Evolutionary conservation across 2,797 vertebrate genomes (phyloP), one percentile per base, ranked within the genome.

Genomic region (Muscicapa striata): DNA sequence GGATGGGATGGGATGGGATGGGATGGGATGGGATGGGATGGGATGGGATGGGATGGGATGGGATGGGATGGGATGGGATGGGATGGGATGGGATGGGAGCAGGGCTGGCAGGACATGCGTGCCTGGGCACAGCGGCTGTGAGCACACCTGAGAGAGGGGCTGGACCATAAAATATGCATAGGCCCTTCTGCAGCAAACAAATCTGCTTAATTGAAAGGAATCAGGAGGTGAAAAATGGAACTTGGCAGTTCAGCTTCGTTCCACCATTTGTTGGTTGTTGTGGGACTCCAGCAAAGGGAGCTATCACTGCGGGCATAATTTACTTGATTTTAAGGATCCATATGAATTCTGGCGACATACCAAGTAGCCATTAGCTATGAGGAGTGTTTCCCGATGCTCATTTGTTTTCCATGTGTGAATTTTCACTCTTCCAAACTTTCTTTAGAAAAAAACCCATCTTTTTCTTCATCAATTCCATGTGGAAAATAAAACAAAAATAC

Each of bases 371-470:
- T 89, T 80, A 94, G 84, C 91, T 73, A 89, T 1, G 70, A 95
- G 51, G 68, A 88, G 55, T 22, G 87, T 48, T 94, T 94, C 87
- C 91, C 68, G 48, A 73, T 62, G 91, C 92, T 95, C 73, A 70
- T 93, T 94, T 89, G 72, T 84, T 96, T 96, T 94, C 94, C 81
- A 32, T 66, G 92, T 91, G 80, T 81, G 95, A 94, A 77, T 90
- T 93, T 84, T 64, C 32, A 1, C 68, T 87, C 57, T 22, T 87
- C 82, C 79, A 63, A 88, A 93, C 69, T 55, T 92, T 59, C 84
- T 57, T 84, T 58, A 54, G 89, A 51, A 41, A 77, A 84, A 84
- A 84, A 75, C 46, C 46, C 36, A 48, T 14, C 55, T 93, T 87
- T 91, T 76, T 70, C 82, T 80, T 93, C 83, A 76, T 46, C 80